phyloP scores from a whole-genome alignment of 2,888 invertebrate genomes.

The Calephelis perditalis region DNA sequence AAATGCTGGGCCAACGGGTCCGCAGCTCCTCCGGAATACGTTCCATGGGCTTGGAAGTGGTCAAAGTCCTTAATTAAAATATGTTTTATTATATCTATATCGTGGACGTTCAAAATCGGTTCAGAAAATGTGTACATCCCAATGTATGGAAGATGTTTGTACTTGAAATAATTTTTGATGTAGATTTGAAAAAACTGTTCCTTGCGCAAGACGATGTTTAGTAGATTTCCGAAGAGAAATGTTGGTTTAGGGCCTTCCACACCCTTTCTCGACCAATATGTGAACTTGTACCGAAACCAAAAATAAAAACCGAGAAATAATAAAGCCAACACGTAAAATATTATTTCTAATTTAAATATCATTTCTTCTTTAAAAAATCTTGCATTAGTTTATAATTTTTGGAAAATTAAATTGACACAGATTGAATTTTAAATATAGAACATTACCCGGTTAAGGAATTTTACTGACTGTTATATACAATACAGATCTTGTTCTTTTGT shows the following conservation, averaged over 20 bases:
- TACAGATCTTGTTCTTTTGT: too few relatives aligned
- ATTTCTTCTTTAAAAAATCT: too few relatives aligned
- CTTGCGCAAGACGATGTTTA: conserved; percentile 70
- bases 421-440: too few relatives aligned
- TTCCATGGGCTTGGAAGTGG: conserved; percentile 81
- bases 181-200: conserved; percentile 80
- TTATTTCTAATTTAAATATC: too few relatives aligned
- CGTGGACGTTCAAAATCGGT: conserved; percentile 80
- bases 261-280: conserved; percentile 79
- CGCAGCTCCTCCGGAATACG: conserved; percentile 77
- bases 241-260: conserved; percentile 74
- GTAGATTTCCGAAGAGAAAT: conserved; percentile 82
- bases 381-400: too few relatives aligned
- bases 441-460: too few relatives aligned
- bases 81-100: conserved; percentile 79
- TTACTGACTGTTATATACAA: too few relatives aligned
- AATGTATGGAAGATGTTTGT: conserved; percentile 66
- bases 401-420: too few relatives aligned
- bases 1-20: conserved; percentile 80
- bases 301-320: conserved; percentile 37
- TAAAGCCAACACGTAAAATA: conserved; percentile 28
- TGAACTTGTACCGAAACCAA: conserved; percentile 50
- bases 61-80: conserved; percentile 80
- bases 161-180: conserved; percentile 75
- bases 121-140: conserved; percentile 81